phyloP scores from a whole-genome alignment of 1,140 invertebrate genomes.

The Drosophila arizonae region DNA sequence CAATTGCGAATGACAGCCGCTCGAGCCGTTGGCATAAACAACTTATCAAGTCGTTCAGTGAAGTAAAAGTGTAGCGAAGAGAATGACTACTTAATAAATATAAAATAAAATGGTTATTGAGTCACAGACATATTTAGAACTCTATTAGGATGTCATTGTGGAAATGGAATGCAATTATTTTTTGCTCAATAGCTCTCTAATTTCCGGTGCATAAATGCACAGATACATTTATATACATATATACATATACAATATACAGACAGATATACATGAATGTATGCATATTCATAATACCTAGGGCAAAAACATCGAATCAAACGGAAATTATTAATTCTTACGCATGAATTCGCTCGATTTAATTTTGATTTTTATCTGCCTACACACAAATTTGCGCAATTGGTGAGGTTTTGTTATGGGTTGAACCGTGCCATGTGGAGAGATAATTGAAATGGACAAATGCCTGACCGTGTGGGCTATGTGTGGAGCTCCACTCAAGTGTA shows the following conservation, averaged over 20 bases:
- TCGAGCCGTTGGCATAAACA: not conserved
- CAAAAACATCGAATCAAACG: constrained; percentile 49
- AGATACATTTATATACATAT: not conserved
- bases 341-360: constrained; percentile 75
- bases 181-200: constrained; percentile 25
- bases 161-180: constrained; percentile 20
- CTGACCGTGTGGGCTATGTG: constrained; percentile 15
- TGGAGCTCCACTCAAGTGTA: constrained; percentile 43
- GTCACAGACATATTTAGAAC: not conserved
- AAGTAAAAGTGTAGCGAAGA: not conserved
- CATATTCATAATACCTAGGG: constrained; percentile 14
- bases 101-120: too few species aligned
- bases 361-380: constrained; percentile 67
- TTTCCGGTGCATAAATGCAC: constrained; percentile 34
- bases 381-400: constrained; percentile 38
- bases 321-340: constrained; percentile 78
- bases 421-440: constrained; percentile 23
- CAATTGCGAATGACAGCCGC: not conserved
- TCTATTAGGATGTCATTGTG: constrained; percentile 8
- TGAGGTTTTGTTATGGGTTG: constrained; percentile 39
- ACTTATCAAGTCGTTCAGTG: not conserved
- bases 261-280: not conserved
- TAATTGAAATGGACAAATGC: constrained; percentile 68
- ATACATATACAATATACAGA: not conserved
- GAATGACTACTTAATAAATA: too few species aligned